Evolutionary conservation across 2,797 vertebrate genomes (phyloP), one percentile per base, ranked within the genome.

Genomic region (Rhinogobio ventralis): DNA sequence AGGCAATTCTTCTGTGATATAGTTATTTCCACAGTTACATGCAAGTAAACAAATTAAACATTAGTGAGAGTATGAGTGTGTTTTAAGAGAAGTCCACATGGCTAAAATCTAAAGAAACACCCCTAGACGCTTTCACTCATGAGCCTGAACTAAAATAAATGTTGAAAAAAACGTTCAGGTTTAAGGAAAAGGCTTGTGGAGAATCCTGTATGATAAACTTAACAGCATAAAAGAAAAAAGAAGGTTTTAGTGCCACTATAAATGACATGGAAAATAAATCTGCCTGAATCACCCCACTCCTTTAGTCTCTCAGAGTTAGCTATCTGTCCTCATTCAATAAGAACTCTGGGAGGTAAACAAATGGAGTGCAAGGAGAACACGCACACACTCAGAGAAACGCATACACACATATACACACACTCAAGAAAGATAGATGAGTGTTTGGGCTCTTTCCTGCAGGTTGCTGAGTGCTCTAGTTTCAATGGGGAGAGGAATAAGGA

Each of bases 381-480:
- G 4, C 64, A 81, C 71, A 76, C 81, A 75, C 62, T 74, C 45
- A n/a, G 19, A 75, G 42, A 46, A 46, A 68, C 4, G 10, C 9
- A 55, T 45, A 28, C 25, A 30, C 67, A 55, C 83, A 79, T 46
- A 90, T 91, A 85, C 55, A 53, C 55, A 53, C 28, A 72, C 90
- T 67, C 86, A 88, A 87, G 87, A 46, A 76, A 80, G 90, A 93
- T 91, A 83, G 90, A 93, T 93, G 90, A 89, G 83, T 92, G 91
- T 91, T 91, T 91, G 91, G 93, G 88, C 81, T 88, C 90, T 90
- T 91, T 91, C 88, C 91, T 87, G 82, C 84, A 72, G 88, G 90
- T 92, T 90, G 87, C 93, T 91, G 92, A 94, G 90, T 79, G 81
- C 66, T 92, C 88, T 88, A 92, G 91, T 93, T 89, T 92, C 88